Base-by-base conservation (phyloP, 2,797 vertebrate genomes). In the Urosaurus nigricauda region DNA sequence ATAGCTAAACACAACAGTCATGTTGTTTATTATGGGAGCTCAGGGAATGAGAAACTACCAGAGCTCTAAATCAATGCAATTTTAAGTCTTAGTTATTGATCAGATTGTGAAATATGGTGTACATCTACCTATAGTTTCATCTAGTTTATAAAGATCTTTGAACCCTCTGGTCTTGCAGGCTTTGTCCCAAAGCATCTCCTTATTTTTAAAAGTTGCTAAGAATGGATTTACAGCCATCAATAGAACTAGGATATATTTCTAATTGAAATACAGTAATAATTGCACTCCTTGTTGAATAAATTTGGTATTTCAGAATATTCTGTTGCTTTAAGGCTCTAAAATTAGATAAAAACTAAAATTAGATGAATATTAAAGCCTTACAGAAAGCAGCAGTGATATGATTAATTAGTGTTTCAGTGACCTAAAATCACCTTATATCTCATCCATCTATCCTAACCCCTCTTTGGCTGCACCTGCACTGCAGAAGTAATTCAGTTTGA, bases 21-120 rank as follows among this genome's bases (percentile, higher is more conserved):
- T 71, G 60, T 37, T 85, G 81, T 91, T 89, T 81, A 79, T 91
- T 74, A 83, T 88, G 32, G 74, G 70, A 85, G 71, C 53, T 83
- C 51, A 17, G 53, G 85, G 81, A 74, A 92, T 71, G 81, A 88
- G 75, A 86, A 90, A 88, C 60, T 88, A 87, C 88, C 87, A 68
- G 16, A 77, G 73, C 75, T 74, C 68, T 81, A 89, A 87, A 87
- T 91, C 87, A 87, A 91, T 88, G 86, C 58, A 87, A 29, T 81
- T 56, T 93, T 84, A 90, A 89, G 88, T 88, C 73, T 86, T 65
- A 47, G 58, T 68, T 92, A 90, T 91, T 89, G 91, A 90, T 88
- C 58, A 70, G 35, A 86, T 37, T 40, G 53, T 90, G 77, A 84
- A 90, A 82, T 85, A 82, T 70, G 53, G 60, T 75, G 37, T 37